Conservation (phyloP, 1,140 invertebrate species). For the Campodea augens region DNA sequence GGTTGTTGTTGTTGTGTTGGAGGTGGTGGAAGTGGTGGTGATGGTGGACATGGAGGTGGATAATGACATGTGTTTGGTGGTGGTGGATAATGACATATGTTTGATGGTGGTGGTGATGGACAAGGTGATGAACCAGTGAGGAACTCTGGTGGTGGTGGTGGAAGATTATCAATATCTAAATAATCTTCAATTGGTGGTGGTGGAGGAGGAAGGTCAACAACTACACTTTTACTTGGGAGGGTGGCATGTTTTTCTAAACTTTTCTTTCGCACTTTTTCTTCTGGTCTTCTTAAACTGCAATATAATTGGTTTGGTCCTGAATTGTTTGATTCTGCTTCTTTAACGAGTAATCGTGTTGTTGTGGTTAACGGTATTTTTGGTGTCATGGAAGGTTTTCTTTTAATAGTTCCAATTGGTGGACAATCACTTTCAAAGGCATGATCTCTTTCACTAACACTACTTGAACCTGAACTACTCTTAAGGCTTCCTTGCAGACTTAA, state of each 20-base stretch:
- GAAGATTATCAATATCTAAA: slow-evolving; percentile 21
- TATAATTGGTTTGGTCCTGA: no score
- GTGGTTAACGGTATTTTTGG: slow-evolving; percentile 76
- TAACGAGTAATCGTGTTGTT: slow-evolving; percentile 61
- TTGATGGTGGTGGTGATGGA: slow-evolving; percentile 10
- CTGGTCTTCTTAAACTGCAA: slow-evolving; percentile 14
- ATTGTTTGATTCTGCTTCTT: slow-evolving; percentile 67
- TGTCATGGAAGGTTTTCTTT: slow-evolving; percentile 71
- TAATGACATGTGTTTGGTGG: not conserved
- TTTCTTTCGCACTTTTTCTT: not conserved
- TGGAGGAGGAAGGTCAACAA: slow-evolving; percentile 19
- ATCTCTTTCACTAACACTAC: slow-evolving; percentile 50
- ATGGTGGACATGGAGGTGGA: slow-evolving; percentile 44
- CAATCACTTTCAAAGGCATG: slow-evolving; percentile 59
- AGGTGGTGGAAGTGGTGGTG: slow-evolving; percentile 50
- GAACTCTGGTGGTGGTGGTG: slow-evolving; percentile 31
- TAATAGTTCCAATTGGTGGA: slow-evolving; percentile 60
- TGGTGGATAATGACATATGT: no score
- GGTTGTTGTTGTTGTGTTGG: slow-evolving; percentile 25
- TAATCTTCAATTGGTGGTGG: slow-evolving; percentile 16
- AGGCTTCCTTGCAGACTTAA: slow-evolving; percentile 7
- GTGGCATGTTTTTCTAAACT: slow-evolving; percentile 11
- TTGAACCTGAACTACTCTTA: slow-evolving; percentile 36
- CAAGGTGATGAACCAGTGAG: slow-evolving; percentile 21
- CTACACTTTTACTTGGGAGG: not conserved